Percentiles rank a stretch among this genome's conserved stretches.
phyloP scores from a whole-genome alignment of 2,113 vertebrate species.

The Heloderma charlesbogerti region DNA sequence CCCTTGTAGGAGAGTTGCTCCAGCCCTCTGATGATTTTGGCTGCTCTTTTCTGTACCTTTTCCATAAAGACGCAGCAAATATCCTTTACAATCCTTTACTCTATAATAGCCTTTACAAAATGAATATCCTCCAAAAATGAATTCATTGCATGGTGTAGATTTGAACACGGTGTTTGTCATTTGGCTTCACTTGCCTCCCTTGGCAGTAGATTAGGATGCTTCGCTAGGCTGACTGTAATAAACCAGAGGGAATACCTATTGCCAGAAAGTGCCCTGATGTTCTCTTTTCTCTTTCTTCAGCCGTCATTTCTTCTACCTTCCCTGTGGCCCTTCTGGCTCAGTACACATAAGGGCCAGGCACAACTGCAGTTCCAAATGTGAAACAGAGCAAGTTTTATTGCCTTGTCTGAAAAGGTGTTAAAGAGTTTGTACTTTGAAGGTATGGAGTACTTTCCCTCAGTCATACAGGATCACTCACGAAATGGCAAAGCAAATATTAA shows the following conservation, averaged over 20 bases:
- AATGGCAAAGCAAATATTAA: constrained; percentile 7
- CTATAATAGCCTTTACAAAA: background rate
- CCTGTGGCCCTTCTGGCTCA: constrained; percentile 1
- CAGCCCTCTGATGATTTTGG: too few relatives aligned
- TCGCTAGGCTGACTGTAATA: background rate
- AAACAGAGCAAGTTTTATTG: constrained; percentile 24
- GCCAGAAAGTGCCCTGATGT: background rate
- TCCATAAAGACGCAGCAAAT: too few relatives aligned
- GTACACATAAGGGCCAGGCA: background rate
- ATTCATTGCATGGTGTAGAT: background rate
- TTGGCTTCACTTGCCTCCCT: background rate
- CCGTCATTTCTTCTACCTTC: background rate
- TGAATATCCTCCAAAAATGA: background rate
- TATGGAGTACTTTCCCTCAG: background rate
- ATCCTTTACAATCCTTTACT: too few relatives aligned
- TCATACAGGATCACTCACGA: background rate
- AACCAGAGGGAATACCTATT: background rate
- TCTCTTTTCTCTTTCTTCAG: background rate
- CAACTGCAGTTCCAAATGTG: background rate
- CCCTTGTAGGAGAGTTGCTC: too few relatives aligned
- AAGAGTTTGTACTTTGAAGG: background rate
- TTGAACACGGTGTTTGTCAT: background rate
- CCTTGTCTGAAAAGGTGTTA: background rate
- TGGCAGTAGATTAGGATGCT: background rate
- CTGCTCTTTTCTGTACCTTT: background rate